Base-by-base conservation (phyloP, 2,113 vertebrate species). In the Morone saxatilis region DNA sequence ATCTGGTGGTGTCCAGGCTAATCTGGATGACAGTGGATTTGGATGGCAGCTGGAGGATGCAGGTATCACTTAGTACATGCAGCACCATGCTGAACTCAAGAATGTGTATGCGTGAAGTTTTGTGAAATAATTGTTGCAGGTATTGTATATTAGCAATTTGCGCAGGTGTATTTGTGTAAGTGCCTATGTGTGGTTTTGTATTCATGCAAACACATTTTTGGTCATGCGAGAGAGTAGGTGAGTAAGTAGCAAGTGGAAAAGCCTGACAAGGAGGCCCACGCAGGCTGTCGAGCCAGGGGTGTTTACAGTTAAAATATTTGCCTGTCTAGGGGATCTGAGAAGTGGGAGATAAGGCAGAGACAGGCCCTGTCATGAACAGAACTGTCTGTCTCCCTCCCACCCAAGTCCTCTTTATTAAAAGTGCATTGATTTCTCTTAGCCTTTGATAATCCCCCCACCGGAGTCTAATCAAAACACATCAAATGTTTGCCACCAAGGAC, bases 241-340 rank as follows among this genome's bases (percentile, higher is more conserved):
- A 90, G 85, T 87, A 79, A 75, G 82, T 86, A 71, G 81, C 78
- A 66, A 90, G 84, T 76, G 83, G 70, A 84, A 89, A 89, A 83
- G 76, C 66, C 75, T 93, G 93, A 93, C 93, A 92, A 31, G 83
- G 83, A 85, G 78, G 90, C 88, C 91, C 87, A 91, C 88, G 83
- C 88, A 91, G 83, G 76, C 91, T 94, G 93, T 93, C 86, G 90
- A 90, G 91, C 91, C 86, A 83, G 61, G 76, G 77, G 84, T 95
- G 93, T 95, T 95, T 94, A 92, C 94, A 89, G 87, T 94, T 93
- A 93, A 94, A 95, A 94, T 95, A 95, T 95, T 95, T 93, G 90
- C 91, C 88, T 91, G 94, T 95, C 90, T 91, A 17, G 68, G 73
- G 89, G 89, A 93, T 92, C 90, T 93, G 93, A 94, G 89, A 59